Evolutionary conservation across 2,797 vertebrate species (phyloP).

Genomic region (Eulemur coronatus): DNA sequence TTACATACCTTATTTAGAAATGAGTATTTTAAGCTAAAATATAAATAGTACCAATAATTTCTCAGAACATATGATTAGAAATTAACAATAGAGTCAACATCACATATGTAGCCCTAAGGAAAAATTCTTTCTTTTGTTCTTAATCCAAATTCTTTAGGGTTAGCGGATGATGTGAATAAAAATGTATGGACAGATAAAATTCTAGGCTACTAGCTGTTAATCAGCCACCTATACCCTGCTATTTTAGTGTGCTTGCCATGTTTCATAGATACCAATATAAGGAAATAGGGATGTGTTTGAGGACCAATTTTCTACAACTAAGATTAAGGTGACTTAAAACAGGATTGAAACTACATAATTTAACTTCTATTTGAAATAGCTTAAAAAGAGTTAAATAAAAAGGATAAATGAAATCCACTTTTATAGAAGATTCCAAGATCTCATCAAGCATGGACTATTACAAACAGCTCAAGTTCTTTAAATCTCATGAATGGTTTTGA

Average conservation of each 20-base stretch:
- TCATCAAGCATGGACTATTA: background rate
- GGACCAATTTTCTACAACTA: background rate
- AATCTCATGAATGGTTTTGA: conserved; percentile 3
- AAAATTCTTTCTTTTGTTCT: background rate
- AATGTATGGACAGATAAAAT: background rate
- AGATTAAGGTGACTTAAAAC: background rate
- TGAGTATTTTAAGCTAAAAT: conserved; percentile 45
- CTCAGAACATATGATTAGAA: background rate
- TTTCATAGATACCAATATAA: background rate
- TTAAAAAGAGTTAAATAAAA: background rate
- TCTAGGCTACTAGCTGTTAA: background rate
- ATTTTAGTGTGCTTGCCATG: background rate
- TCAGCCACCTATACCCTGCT: background rate
- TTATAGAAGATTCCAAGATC: background rate
- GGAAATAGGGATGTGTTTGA: background rate
- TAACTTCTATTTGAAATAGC: background rate
- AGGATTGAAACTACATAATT: background rate
- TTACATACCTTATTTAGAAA: background rate
- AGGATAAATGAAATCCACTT: background rate
- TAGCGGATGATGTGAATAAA: background rate
- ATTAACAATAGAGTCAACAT: background rate
- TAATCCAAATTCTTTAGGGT: background rate
- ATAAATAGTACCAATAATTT: background rate
- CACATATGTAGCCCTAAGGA: background rate
- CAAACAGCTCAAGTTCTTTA: background rate